A percentile compares a stretch with the other conserved stretches of the same genome.
These are phyloP conservation scores for Drosophila paranaensis DNA, from an alignment of 2,888 invertebrate genomes.

Conservation along the genomic window DNA sequence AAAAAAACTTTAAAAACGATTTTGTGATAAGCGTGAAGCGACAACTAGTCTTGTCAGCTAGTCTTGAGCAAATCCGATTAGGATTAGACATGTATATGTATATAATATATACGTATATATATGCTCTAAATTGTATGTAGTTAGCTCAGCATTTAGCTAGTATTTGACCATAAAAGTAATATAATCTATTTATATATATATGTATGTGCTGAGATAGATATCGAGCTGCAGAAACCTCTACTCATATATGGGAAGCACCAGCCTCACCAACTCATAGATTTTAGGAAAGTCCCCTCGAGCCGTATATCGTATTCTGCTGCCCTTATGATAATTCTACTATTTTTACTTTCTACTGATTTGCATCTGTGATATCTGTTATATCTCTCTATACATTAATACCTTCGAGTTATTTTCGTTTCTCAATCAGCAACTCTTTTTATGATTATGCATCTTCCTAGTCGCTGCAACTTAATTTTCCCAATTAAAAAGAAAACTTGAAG, in stretches of 20 bases:
- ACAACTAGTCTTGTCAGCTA: conserved; percentile 6
- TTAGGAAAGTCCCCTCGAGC: not conserved
- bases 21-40: conserved; percentile 41
- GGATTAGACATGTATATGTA: not conserved
- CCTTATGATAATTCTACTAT: not conserved
- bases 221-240: not conserved
- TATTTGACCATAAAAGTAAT: not conserved
- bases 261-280: not conserved
- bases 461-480: not conserved
- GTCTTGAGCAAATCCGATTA: not conserved
- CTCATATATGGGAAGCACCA: not conserved
- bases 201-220: no score
- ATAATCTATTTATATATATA: no score
- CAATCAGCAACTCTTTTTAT: not conserved
- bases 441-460: not conserved
- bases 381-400: not conserved
- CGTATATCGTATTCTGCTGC: not conserved
- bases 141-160: not conserved
- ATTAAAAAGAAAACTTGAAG: not conserved
- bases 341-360: not conserved
- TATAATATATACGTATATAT: not conserved
- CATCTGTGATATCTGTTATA: no score
- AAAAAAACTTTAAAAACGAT: conserved; percentile 30
- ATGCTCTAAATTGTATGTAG: not conserved
- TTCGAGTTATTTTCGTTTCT: not conserved